Percentiles rank a stretch among this genome's conserved stretches.
Conservation (phyloP, 2,888 invertebrate genomes). For the Anthoptus insignis region DNA sequence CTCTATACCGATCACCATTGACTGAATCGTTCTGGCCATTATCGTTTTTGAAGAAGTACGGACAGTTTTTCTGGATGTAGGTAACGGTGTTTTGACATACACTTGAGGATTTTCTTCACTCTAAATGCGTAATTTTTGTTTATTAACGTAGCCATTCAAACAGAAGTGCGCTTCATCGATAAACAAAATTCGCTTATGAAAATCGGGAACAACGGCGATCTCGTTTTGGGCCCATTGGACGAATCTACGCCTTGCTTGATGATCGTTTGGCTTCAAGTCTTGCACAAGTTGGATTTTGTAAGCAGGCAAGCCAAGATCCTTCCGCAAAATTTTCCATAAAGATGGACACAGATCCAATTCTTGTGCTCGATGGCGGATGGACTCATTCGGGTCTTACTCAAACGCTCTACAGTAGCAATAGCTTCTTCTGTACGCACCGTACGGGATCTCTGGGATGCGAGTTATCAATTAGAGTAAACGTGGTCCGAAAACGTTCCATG, state of each 20-base stretch:
- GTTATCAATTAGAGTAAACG: conserved; percentile 44
- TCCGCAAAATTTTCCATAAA: conserved; percentile 26
- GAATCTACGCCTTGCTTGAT: conserved; percentile 44
- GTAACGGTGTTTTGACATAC: conserved; percentile 54
- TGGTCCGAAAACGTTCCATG: conserved; percentile 53
- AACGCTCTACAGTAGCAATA: conserved; percentile 46
- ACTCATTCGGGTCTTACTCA: conserved; percentile 17
- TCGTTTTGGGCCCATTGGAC: conserved; percentile 50
- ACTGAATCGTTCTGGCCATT: conserved; percentile 54
- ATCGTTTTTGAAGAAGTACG: conserved; percentile 60
- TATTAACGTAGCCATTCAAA: conserved; percentile 60
- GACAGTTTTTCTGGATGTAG: conserved; percentile 59
- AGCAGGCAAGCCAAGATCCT: conserved; percentile 52
- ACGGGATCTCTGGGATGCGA: conserved; percentile 42
- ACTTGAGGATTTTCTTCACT: conserved; percentile 18
- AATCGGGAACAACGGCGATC: conserved; percentile 46
- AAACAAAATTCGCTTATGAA: conserved; percentile 47
- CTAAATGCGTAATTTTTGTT: conserved; percentile 49
- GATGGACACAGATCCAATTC: conserved; percentile 41
- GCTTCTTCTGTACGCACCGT: conserved; percentile 46
- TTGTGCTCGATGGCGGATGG: conserved; percentile 52
- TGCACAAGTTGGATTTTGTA: conserved; percentile 36
- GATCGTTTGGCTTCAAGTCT: conserved; percentile 41
- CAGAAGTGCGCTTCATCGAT: conserved; percentile 55
- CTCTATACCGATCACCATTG: conserved; percentile 55